These are phyloP conservation scores for Mesocricetus auratus DNA, from an alignment of 2,113 vertebrate species.

Conservation along the genomic window DNA sequence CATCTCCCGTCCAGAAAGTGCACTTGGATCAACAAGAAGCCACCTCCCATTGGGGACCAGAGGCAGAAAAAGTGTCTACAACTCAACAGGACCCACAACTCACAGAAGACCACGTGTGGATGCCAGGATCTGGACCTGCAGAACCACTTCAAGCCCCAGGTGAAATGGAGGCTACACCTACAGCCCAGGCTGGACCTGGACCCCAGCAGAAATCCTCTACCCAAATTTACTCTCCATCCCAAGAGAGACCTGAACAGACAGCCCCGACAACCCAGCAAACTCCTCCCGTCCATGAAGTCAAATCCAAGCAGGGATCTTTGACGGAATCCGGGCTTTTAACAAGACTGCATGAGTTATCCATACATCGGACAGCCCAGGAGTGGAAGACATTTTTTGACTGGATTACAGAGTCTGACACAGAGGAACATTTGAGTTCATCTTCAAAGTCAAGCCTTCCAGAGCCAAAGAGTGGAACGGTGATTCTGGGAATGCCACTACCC, in stretches of 20 bases:
- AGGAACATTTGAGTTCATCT: background rate
- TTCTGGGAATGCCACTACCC: background rate
- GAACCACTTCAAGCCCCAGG: constrained; percentile 4
- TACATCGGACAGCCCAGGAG: background rate
- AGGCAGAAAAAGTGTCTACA: background rate
- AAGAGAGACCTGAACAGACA: constrained; percentile 22
- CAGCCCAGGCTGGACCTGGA: background rate
- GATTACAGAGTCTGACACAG: constrained; percentile 44
- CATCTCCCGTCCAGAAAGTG: background rate
- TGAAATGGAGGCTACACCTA: background rate
- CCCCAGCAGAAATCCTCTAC: background rate
- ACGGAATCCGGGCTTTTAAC: background rate
- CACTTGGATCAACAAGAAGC: constrained; percentile 20
- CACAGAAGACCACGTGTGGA: background rate
- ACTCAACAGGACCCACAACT: background rate
- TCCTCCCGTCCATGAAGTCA: background rate
- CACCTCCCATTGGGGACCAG: constrained; percentile 3
- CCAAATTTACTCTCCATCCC: background rate
- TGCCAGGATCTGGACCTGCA: background rate
- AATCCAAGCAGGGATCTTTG: background rate
- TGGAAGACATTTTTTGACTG: constrained; percentile 52
- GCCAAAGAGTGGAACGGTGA: fast-evolving
- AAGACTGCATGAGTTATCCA: background rate
- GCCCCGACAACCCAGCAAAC: background rate
- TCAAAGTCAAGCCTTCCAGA: background rate